phyloP scores from a whole-genome alignment of 2,888 invertebrate species.

The Glomeris marginata region DNA sequence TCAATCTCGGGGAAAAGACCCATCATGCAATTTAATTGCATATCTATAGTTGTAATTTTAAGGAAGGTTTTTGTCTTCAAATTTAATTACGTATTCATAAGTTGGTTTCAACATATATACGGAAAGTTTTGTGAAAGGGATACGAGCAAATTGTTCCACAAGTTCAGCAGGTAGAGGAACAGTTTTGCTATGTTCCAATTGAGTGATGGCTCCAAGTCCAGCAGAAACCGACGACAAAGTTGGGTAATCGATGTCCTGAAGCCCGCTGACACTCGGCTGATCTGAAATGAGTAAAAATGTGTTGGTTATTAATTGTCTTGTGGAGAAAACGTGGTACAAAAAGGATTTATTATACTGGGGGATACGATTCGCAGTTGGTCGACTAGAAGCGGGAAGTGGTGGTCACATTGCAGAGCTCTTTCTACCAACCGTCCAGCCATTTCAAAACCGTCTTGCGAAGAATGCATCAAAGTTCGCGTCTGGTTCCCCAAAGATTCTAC shows the following conservation, averaged over 20 bases:
- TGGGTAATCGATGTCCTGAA: conserved; percentile 83
- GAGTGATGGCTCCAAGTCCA: conserved; percentile 53
- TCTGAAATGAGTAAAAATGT: conserved; percentile 23
- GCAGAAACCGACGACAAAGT: conserved; percentile 49
- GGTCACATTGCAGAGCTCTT: conserved; percentile 51
- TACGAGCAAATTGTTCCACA: conserved; percentile 89
- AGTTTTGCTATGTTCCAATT: conserved; percentile 63
- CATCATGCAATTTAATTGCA: conserved; percentile 93
- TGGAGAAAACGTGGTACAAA: conserved; percentile 20
- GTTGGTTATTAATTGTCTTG: conserved; percentile 2
- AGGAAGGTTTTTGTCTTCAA: neutral
- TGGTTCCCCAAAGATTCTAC: too few relatives aligned
- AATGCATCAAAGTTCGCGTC: too few relatives aligned
- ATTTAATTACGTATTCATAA: neutral
- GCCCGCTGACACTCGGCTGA: conserved; percentile 72
- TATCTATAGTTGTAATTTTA: conserved; percentile 42
- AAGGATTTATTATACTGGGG: conserved; percentile 32
- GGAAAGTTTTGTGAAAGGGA: conserved; percentile 39
- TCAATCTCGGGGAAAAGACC: conserved; percentile 93
- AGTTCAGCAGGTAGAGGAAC: conserved; percentile 85
- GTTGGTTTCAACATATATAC: neutral
- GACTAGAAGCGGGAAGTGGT: conserved; percentile 51
- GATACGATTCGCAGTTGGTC: conserved; percentile 45
- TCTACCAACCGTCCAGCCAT: conserved; percentile 66
- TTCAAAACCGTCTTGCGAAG: conserved; percentile 36